These are phyloP conservation scores for Corapipo altera DNA, from an alignment of 2,113 vertebrate species.

Conservation along the genomic window DNA sequence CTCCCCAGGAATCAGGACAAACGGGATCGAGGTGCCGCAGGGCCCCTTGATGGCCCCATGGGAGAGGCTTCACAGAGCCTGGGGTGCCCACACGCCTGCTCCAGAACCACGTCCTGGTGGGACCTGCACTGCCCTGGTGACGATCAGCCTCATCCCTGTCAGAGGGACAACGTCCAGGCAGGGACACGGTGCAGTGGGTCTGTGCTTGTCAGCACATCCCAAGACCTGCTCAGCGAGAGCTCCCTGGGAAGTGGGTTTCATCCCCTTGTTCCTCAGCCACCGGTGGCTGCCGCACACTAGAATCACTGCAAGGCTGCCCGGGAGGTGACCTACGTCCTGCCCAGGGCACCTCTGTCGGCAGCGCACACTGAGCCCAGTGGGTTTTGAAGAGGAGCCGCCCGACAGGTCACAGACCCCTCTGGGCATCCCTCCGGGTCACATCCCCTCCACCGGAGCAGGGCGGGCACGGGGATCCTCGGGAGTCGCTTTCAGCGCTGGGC, in stretches of 20 bases:
- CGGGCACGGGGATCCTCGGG: too few relatives aligned
- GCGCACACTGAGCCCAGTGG: accelerated
- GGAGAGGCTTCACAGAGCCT: neutral
- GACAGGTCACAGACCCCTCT: neutral
- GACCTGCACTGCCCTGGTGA: neutral
- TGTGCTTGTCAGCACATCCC: neutral
- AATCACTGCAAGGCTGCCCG: neutral
- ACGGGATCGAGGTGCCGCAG: neutral
- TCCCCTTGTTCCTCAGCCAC: neutral
- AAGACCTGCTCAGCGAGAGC: neutral
- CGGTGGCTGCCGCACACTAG: neutral
- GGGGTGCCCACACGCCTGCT: accelerated
- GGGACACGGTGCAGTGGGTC: neutral
- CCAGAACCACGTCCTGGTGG: neutral
- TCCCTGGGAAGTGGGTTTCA: neutral
- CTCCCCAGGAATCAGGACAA: slow-evolving; percentile 49
- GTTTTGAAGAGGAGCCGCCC: neutral
- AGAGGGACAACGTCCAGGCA: neutral
- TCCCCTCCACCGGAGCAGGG: neutral
- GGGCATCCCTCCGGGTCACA: neutral
- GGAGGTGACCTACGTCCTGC: neutral
- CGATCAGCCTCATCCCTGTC: accelerated
- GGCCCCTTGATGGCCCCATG: neutral
- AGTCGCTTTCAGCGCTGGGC: accelerated
- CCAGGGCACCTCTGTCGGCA: neutral